A percentile compares a stretch with the other conserved stretches of the same genome.
phyloP scores from a whole-genome alignment of 2,113 vertebrate species.

The Phrynosoma platyrhinos region DNA sequence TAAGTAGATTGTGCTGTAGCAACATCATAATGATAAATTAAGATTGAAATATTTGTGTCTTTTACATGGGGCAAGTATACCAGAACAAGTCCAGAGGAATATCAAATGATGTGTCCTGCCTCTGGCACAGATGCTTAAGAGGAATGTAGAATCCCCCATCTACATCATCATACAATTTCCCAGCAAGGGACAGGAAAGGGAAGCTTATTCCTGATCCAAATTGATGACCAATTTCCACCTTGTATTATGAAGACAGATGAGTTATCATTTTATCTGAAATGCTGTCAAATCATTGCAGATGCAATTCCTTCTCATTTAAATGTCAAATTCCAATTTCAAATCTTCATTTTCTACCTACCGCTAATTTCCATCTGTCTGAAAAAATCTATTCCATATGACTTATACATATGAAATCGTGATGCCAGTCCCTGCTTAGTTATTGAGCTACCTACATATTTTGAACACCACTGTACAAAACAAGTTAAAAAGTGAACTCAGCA shows the following conservation, averaged over 20 bases:
- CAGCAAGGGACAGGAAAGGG: slow-evolving; percentile 8
- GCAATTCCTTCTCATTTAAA: slow-evolving; percentile 33
- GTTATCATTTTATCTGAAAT: slow-evolving; percentile 30
- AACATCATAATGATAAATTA: slow-evolving; percentile 30
- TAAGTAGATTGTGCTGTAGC: slow-evolving; percentile 30
- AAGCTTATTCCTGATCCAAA: slow-evolving; percentile 34
- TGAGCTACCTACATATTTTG: background rate
- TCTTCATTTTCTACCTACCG: slow-evolving; percentile 31
- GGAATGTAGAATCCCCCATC: slow-evolving; percentile 18
- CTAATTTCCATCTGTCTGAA: slow-evolving; percentile 37
- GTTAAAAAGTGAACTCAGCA: background rate
- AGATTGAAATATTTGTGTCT: slow-evolving; percentile 43
- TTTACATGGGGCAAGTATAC: background rate
- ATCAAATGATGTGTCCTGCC: slow-evolving; percentile 26
- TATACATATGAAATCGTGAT: slow-evolving; percentile 15
- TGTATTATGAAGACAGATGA: slow-evolving; percentile 25
- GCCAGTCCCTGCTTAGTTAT: background rate
- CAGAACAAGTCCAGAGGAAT: slow-evolving; percentile 7
- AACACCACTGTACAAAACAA: background rate
- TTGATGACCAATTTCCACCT: slow-evolving; percentile 34
- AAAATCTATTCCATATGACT: slow-evolving; percentile 19
- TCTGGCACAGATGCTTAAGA: slow-evolving; percentile 32
- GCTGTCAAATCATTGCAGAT: slow-evolving; percentile 5
- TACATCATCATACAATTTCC: slow-evolving; percentile 3
- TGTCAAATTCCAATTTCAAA: slow-evolving; percentile 34